Evolutionary conservation across 2,113 vertebrate species (phyloP).

Genomic region (Neolamprologus sp.): DNA sequence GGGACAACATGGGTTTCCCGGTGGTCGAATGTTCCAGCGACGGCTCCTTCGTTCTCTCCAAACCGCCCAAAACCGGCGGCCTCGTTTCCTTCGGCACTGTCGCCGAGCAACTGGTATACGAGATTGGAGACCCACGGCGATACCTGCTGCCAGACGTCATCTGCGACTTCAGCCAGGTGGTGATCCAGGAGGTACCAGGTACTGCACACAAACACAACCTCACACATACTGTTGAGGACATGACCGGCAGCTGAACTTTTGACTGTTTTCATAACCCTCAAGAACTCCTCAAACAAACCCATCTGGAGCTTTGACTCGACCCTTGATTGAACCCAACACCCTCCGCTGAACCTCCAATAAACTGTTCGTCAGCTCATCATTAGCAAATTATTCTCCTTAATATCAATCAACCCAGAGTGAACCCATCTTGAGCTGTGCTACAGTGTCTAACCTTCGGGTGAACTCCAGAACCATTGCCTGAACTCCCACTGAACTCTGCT

Average conservation of each 20-base stretch:
- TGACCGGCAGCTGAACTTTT: slow-evolving; percentile 67
- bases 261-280: slow-evolving; percentile 68
- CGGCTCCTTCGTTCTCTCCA: slow-evolving; percentile 78
- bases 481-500: not conserved
- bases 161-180: slow-evolving; percentile 82
- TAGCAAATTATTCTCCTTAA: not conserved
- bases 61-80: slow-evolving; percentile 75
- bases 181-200: slow-evolving; percentile 79
- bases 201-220: not conserved
- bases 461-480: slow-evolving; percentile 54
- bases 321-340: not conserved
- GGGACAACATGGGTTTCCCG: slow-evolving; percentile 84
- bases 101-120: slow-evolving; percentile 83
- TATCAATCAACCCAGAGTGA: not conserved
- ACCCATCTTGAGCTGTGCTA: not conserved
- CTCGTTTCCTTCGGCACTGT: slow-evolving; percentile 79
- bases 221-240: not conserved
- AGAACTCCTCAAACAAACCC: slow-evolving; percentile 53
- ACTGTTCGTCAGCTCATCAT: not conserved
- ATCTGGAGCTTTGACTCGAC: not conserved
- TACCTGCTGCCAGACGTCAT: slow-evolving; percentile 84
- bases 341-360: not conserved
- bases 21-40: slow-evolving; percentile 76
- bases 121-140: slow-evolving; percentile 74
- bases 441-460: slow-evolving; percentile 65